These are phyloP conservation scores for Leuctra nigra DNA, from an alignment of 2,888 invertebrate species.

Conservation along the genomic window DNA sequence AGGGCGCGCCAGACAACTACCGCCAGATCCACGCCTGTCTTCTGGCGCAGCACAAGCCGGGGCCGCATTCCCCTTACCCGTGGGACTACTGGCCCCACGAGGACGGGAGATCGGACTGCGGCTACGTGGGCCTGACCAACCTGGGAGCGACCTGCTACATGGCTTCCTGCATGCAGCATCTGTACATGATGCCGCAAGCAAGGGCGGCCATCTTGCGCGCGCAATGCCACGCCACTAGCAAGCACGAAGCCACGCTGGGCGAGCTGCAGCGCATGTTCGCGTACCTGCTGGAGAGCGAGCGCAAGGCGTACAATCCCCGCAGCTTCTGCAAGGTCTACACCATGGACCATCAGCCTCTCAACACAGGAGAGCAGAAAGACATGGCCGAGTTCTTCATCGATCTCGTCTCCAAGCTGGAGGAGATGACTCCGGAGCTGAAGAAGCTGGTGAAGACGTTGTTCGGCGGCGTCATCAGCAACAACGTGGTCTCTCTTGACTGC, in stretches of 20 bases:
- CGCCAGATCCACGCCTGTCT: slow-evolving; percentile 74
- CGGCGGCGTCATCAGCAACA: slow-evolving; percentile 91
- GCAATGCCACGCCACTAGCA: slow-evolving; percentile 62
- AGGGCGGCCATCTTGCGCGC: slow-evolving; percentile 75
- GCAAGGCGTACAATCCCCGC: slow-evolving; percentile 91
- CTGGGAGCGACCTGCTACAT: slow-evolving; percentile 95
- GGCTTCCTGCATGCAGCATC: slow-evolving; percentile 95
- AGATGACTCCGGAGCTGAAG: slow-evolving; percentile 89
- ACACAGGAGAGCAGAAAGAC: slow-evolving; percentile 95
- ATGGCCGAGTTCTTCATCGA: slow-evolving; percentile 99
- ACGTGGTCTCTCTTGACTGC: slow-evolving; percentile 92
- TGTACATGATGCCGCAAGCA: slow-evolving; percentile 96
- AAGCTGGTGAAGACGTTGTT: slow-evolving; percentile 84
- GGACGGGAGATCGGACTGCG: slow-evolving; percentile 89
- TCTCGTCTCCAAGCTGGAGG: slow-evolving; percentile 90
- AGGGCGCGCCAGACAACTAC: slow-evolving; percentile 80
- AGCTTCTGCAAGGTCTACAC: slow-evolving; percentile 95
- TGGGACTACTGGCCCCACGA: slow-evolving; percentile 99
- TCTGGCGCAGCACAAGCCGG: slow-evolving; percentile 78
- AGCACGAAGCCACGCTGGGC: slow-evolving; percentile 73
- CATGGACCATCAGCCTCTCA: slow-evolving; percentile 94
- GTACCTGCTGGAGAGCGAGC: slow-evolving; percentile 86
- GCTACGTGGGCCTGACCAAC: slow-evolving; percentile 91
- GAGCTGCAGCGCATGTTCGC: slow-evolving; percentile 95
- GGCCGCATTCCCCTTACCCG: slow-evolving; percentile 77